Base-by-base conservation (phyloP, 2,888 invertebrate species). In the Luperina nickerlii region DNA sequence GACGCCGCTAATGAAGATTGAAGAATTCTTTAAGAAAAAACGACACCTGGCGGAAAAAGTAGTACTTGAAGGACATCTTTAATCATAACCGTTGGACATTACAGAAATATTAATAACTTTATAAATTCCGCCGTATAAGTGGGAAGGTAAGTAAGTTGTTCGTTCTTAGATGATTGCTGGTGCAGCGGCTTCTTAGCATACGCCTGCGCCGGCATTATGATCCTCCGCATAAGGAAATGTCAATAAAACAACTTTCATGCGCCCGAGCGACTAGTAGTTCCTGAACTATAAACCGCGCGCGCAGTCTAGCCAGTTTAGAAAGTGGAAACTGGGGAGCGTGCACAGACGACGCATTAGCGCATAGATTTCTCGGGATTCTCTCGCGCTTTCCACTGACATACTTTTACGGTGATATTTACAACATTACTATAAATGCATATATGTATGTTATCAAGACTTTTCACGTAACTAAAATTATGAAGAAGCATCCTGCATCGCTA, bases 371-470 rank as follows among this genome's bases (percentile, higher is more conserved):
- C 95, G 95, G 96, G 96, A 97, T 93, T 96, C 95, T 96, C 96
- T 95, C 95, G 96, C 96, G 95, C 96, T 97, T 96, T 97, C 96
- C 96, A 96, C 94, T 96, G 96, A 95, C 96, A 96, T 93, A 96
- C 96, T 95, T 96, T 94, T 94, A 89, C 93, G 82, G 85, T 84
- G 90, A 88, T 89, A 90, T 89, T 90, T 88, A 89, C 87, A 76
- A 75, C 86, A 84, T 83, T 81, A 82, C 78, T 82, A 81, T 85
- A 60, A 76, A 87, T 74, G 68, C 24, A 38, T 74, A 62, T 76
- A 60, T 73, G 78, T 76, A 60, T 73, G 78, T 80, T 82, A 79
- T 81, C 69, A 82, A 77, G 71, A 57, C 63, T 86, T 83, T 79
- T 81, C 54, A 78, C 74, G 54, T 67, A 7, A 57, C 57, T 69